A percentile compares a stretch with the other conserved stretches of the same genome.
phyloP scores from a whole-genome alignment of 2,797 vertebrate genomes.

The Rhinoraja longicauda region DNA sequence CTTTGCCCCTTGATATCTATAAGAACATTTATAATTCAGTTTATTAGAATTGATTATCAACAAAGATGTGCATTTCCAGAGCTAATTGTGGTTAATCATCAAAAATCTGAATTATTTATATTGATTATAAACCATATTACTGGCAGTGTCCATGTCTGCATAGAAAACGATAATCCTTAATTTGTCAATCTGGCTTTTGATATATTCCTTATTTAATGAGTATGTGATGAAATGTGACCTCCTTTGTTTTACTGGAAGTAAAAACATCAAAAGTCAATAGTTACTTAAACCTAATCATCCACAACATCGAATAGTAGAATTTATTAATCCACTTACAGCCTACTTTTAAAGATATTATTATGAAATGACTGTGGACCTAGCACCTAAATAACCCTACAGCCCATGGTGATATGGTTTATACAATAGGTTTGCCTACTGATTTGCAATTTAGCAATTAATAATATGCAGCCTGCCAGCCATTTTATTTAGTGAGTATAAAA shows the following conservation, averaged over 20 bases:
- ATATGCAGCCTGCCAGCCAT: slow-evolving; percentile 17
- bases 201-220: not conserved
- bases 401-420: not conserved
- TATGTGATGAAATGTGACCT: not conserved
- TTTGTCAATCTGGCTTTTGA: not conserved
- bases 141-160: not conserved
- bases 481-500: not conserved
- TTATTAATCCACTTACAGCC: not conserved
- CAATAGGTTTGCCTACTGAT: slow-evolving; percentile 9
- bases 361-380: not conserved
- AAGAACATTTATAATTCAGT: not conserved
- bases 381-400: not conserved
- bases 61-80: not conserved
- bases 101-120: not conserved
- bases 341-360: not conserved
- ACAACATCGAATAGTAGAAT: not conserved
- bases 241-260: not conserved
- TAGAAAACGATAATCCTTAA: not conserved
- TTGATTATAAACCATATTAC: not conserved
- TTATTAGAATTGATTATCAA: not conserved
- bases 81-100: not conserved
- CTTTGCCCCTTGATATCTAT: not conserved
- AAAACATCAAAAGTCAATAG: not conserved
- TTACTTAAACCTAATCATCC: not conserved
- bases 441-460: slow-evolving; percentile 19